phyloP scores from a whole-genome alignment of 2,797 vertebrate genomes.

The Pelobates cultripes region DNA sequence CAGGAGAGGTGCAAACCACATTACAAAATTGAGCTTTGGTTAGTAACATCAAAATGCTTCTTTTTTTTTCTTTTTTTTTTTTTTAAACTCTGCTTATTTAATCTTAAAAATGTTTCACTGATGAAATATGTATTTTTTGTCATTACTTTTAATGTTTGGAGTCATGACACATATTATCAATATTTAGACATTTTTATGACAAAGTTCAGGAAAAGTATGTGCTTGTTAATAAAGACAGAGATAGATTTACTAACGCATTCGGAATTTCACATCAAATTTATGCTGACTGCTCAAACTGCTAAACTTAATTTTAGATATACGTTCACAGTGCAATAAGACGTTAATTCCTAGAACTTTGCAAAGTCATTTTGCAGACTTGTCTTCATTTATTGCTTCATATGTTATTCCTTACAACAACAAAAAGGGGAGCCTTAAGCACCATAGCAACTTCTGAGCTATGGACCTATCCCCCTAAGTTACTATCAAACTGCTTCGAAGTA shows the following conservation, averaged over 20 bases:
- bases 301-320: background rate
- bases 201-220: background rate
- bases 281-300: background rate
- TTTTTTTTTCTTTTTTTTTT: background rate
- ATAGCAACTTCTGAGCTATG: too few species aligned
- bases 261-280: background rate
- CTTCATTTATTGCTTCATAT: too few species aligned
- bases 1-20: too few species aligned
- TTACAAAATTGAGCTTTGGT: background rate
- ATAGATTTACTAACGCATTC: background rate
- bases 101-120: background rate
- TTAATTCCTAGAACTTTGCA: background rate
- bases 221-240: background rate
- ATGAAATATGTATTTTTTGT: background rate
- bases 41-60: background rate
- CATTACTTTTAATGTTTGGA: background rate
- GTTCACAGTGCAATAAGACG: background rate
- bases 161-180: background rate
- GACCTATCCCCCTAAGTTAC: too few species aligned
- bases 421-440: too few species aligned
- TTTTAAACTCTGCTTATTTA: background rate
- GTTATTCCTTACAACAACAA: too few species aligned
- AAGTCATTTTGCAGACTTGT: too few species aligned
- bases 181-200: background rate
- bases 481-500: too few species aligned